Percentiles rank a stretch among this genome's conserved stretches.
phyloP scores from a whole-genome alignment of 1,140 invertebrate species.

The Drosophila lowei region DNA sequence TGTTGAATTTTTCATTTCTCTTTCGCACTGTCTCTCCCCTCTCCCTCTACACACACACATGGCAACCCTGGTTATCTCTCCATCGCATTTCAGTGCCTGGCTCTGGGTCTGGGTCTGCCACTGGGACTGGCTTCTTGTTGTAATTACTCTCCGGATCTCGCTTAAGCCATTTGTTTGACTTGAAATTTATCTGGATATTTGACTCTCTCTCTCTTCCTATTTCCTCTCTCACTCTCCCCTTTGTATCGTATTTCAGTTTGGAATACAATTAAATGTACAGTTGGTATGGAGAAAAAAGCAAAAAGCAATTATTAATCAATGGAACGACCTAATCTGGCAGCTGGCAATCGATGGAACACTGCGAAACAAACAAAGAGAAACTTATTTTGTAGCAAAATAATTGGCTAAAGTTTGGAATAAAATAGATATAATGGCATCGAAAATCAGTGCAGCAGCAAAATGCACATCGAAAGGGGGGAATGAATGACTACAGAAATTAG shows the following conservation, averaged over 20 bases:
- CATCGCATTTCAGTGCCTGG: constrained; percentile 4
- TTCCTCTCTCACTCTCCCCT: neutral
- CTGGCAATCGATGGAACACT: constrained; percentile 46
- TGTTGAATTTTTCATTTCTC: constrained; percentile 79
- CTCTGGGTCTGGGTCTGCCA: constrained; percentile 3
- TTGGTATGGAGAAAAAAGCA: constrained; percentile 5
- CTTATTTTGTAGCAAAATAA: neutral
- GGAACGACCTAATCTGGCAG: constrained; percentile 34
- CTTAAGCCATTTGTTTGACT: constrained; percentile 75
- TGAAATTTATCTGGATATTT: constrained; percentile 72
- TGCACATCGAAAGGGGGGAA: too few relatives aligned
- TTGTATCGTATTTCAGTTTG: constrained; percentile 35
- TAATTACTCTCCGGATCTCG: constrained; percentile 72
- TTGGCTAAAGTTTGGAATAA: too few relatives aligned
- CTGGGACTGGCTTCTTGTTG: constrained; percentile 41
- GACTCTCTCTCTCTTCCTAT: neutral
- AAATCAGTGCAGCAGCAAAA: too few relatives aligned
- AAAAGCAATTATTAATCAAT: constrained; percentile 69
- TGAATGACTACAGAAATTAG: too few relatives aligned
- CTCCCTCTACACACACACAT: constrained; percentile 24
- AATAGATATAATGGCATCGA: too few relatives aligned
- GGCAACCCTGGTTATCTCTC: constrained; percentile 25
- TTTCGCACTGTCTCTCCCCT: constrained; percentile 31
- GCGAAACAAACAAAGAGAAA: neutral
- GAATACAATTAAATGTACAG: constrained; percentile 23